These are phyloP conservation scores for Protobothrops mucrosquamatus DNA, from an alignment of 2,113 vertebrate genomes.

Conservation along the genomic window DNA sequence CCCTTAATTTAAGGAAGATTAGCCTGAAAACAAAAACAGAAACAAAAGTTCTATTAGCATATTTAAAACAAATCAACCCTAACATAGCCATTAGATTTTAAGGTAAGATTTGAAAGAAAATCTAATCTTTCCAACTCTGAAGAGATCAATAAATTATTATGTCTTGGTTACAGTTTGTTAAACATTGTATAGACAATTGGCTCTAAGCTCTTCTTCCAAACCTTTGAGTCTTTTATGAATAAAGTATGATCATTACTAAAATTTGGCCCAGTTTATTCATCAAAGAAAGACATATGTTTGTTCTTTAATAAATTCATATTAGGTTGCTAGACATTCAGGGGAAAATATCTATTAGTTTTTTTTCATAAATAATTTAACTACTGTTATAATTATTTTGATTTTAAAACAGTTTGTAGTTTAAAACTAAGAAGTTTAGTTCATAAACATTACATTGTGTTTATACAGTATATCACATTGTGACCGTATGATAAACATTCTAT, in stretches of 20 bases:
- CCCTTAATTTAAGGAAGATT: too few relatives aligned
- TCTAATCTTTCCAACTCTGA: background rate
- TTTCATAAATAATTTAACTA: fast-evolving
- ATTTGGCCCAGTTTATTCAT: background rate
- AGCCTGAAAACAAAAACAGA: too few relatives aligned
- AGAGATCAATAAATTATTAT: background rate
- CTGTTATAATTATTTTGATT: background rate
- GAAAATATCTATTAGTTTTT: background rate
- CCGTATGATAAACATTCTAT: background rate
- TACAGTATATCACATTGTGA: background rate
- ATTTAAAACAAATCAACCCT: too few relatives aligned
- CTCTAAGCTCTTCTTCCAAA: background rate
- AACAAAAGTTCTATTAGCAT: too few relatives aligned
- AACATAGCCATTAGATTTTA: too few relatives aligned
- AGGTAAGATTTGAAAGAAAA: too few relatives aligned
- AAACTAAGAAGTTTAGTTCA: background rate
- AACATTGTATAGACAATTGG: background rate
- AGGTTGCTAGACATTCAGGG: background rate
- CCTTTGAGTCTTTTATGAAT: background rate
- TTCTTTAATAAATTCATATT: background rate
- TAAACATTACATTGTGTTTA: background rate
- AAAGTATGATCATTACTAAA: background rate
- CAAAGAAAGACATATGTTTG: background rate
- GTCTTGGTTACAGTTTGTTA: background rate
- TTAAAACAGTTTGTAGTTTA: fast-evolving